A percentile compares a stretch with the other conserved stretches of the same genome.
Evolutionary conservation across 2,888 invertebrate species (phyloP).

Genomic region (Pachymerium ferrugineum): DNA sequence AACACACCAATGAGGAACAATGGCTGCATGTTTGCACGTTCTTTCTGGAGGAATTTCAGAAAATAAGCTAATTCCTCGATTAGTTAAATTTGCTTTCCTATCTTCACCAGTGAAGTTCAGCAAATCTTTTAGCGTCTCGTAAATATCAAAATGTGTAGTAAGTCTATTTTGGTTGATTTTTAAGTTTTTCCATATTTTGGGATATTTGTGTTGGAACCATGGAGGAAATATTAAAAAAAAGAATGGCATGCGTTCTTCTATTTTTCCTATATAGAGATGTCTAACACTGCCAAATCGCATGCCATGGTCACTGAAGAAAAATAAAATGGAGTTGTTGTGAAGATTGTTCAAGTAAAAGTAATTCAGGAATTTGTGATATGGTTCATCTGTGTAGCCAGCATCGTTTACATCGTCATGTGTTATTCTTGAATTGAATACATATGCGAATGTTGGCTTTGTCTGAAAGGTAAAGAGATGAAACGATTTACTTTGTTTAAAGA

Average conservation of each 20-base stretch:
- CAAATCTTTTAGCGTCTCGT: slow-evolving; percentile 70
- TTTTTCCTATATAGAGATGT: slow-evolving; percentile 54
- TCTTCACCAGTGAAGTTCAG: slow-evolving; percentile 48
- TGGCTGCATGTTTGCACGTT: slow-evolving; percentile 69
- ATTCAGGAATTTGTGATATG: slow-evolving; percentile 50
- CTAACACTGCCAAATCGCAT: slow-evolving; percentile 46
- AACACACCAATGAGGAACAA: slow-evolving; percentile 81
- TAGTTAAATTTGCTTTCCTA: background rate
- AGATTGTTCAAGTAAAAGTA: slow-evolving; percentile 37
- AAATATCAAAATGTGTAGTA: slow-evolving; percentile 78
- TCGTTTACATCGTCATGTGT: slow-evolving; percentile 67
- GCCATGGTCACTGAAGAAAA: slow-evolving; percentile 47
- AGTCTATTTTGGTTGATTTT: slow-evolving; percentile 61
- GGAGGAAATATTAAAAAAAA: slow-evolving; percentile 66
- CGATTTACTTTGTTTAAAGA: no score
- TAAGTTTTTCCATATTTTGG: slow-evolving; percentile 60
- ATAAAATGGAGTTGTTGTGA: slow-evolving; percentile 37
- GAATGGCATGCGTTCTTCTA: slow-evolving; percentile 83
- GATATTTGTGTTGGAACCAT: slow-evolving; percentile 63
- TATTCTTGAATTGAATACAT: slow-evolving; percentile 6
- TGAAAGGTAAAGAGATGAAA: background rate
- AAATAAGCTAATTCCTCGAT: slow-evolving; percentile 69
- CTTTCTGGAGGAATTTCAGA: slow-evolving; percentile 63
- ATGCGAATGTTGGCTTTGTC: slow-evolving; percentile 5
- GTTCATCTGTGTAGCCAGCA: slow-evolving; percentile 65